Percentiles rank a stretch among this genome's conserved stretches.
Evolutionary conservation across 1,140 invertebrate genomes (phyloP).

Genomic region (Drosophila varians): DNA sequence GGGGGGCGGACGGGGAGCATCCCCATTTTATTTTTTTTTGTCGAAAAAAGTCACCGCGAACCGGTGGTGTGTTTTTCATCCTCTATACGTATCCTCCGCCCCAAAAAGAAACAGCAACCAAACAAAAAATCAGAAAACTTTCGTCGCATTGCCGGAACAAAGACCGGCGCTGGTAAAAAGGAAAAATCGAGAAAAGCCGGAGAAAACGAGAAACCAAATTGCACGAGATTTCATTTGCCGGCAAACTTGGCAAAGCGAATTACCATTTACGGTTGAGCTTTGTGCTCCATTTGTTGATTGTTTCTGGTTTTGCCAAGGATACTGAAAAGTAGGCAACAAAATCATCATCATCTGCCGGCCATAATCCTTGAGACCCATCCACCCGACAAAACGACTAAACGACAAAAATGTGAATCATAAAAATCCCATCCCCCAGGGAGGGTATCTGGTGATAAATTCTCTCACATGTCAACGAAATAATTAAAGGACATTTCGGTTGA

Average conservation of each 20-base stretch:
- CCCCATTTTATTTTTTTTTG: constrained; percentile 35
- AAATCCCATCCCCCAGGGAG: constrained; percentile 14
- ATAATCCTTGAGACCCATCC: constrained; percentile 11
- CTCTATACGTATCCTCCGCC: constrained; percentile 11
- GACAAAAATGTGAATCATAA: constrained; percentile 25
- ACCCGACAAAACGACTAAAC: too few relatives aligned
- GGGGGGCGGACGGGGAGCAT: constrained; percentile 20
- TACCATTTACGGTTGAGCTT: constrained; percentile 37
- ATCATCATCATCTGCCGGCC: constrained; percentile 24
- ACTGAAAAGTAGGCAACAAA: constrained; percentile 45
- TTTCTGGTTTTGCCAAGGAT: constrained; percentile 16
- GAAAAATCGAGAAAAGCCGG: not conserved
- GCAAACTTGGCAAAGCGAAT: constrained; percentile 40
- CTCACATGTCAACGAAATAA: constrained; percentile 20
- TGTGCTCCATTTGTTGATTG: constrained; percentile 49
- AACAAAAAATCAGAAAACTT: constrained; percentile 12
- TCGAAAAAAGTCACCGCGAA: constrained; percentile 38
- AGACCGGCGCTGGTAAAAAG: not conserved
- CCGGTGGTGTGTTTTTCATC: constrained; percentile 42
- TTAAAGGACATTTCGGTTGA: constrained; percentile 6
- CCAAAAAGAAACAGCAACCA: not conserved
- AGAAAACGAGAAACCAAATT: constrained; percentile 3
- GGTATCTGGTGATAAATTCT: constrained; percentile 20
- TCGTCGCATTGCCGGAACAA: constrained; percentile 45
- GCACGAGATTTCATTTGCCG: constrained; percentile 43